A percentile compares a stretch with the other conserved stretches of the same genome.
Evolutionary conservation across 92 coral and sea anemone genomes (phyloP).

Genomic region (Diadumene lineata): DNA sequence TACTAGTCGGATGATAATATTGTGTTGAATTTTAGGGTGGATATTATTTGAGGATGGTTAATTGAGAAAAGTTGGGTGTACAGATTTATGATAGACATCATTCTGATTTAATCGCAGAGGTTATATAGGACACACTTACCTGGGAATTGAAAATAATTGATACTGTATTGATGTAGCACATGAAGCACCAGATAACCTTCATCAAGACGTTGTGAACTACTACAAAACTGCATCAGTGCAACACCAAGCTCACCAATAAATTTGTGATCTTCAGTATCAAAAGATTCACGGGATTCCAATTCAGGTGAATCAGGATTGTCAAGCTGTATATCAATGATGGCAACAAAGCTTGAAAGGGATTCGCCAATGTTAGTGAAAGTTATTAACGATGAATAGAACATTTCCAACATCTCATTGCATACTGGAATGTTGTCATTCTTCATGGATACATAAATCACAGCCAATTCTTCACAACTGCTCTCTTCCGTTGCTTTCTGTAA

Average conservation of each 20-base stretch:
- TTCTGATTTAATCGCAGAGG: too few species aligned
- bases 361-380: conserved; percentile 35
- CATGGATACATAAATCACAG: conserved; percentile 57
- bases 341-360: conserved; percentile 36
- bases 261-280: conserved; percentile 53
- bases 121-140: too few species aligned
- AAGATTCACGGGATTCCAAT: conserved; percentile 27
- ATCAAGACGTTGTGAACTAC: conserved; percentile 18
- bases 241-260: conserved; percentile 77
- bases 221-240: conserved; percentile 63
- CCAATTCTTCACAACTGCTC: conserved; percentile 68
- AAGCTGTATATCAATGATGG: conserved; percentile 21
- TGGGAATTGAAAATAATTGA: conserved; percentile 62
- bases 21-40: too few species aligned
- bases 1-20: too few species aligned
- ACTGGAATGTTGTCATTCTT: conserved; percentile 54
- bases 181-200: conserved; percentile 72
- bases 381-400: conserved; percentile 55
- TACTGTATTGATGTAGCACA: conserved; percentile 59
- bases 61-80: too few species aligned
- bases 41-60: too few species aligned
- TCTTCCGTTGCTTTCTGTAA: conserved; percentile 58
- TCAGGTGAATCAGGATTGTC: conserved; percentile 31
- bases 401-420: conserved; percentile 26
- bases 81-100: too few species aligned